Conservation (phyloP, 2,797 vertebrate genomes). For the Anas bahamensis region DNA sequence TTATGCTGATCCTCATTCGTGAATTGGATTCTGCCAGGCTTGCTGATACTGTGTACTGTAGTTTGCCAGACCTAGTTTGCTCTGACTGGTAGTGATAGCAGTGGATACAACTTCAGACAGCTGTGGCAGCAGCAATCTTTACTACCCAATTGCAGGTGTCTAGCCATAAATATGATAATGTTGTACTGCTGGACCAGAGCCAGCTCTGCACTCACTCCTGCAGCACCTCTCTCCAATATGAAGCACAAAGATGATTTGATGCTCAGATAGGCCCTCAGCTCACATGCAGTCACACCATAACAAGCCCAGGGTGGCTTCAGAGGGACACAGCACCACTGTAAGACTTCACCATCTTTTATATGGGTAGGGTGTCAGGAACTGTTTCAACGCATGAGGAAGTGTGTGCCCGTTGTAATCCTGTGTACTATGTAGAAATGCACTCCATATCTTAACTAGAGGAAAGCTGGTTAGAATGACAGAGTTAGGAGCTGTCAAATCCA, state of each 20-base stretch:
- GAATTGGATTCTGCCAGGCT: slow-evolving; percentile 17
- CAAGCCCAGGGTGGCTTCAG: neutral
- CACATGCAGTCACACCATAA: neutral
- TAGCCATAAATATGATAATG: slow-evolving; percentile 1
- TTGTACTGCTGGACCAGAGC: neutral
- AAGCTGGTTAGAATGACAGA: neutral
- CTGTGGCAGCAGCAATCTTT: slow-evolving; percentile 8
- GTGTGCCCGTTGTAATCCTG: neutral
- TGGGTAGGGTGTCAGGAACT: neutral
- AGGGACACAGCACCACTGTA: neutral
- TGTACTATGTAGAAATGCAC: neutral
- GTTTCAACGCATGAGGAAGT: neutral
- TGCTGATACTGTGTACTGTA: neutral
- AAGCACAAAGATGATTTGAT: neutral
- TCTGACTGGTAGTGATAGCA: neutral
- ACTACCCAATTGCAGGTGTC: neutral
- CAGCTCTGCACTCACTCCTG: slow-evolving; percentile 5
- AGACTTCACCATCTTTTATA: neutral
- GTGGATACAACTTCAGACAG: neutral
- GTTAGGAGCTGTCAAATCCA: neutral
- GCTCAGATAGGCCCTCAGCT: neutral
- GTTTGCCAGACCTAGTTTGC: slow-evolving; percentile 13
- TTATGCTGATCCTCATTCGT: neutral
- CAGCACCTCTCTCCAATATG: neutral
- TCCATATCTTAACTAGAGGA: neutral